Conservation (phyloP, 2,797 vertebrate genomes). For the Diglossa cyanea region DNA sequence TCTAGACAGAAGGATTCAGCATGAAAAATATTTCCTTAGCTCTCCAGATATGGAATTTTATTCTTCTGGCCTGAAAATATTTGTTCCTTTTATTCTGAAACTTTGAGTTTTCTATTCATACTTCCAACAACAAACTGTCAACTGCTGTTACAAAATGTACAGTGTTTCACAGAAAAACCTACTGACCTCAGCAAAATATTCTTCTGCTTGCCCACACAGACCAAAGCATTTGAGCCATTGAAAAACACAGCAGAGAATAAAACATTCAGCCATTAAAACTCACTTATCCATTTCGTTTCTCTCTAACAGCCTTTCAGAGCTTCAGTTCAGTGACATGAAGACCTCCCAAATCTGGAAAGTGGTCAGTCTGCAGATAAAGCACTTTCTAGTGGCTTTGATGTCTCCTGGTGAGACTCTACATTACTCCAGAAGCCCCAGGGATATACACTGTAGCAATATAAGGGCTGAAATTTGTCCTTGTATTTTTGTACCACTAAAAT, state of each 20-base stretch:
- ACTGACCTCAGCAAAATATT: slow-evolving; percentile 2
- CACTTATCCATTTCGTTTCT: neutral
- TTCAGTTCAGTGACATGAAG: neutral
- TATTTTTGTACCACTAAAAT: neutral
- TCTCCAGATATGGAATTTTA: neutral
- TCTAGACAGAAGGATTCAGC: neutral
- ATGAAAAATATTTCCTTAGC: neutral
- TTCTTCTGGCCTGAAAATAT: neutral
- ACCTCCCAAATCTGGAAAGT: neutral
- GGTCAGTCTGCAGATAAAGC: neutral
- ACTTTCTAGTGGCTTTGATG: neutral
- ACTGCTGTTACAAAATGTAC: neutral
- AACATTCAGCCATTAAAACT: neutral
- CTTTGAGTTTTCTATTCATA: neutral
- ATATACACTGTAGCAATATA: neutral
- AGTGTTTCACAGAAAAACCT: neutral
- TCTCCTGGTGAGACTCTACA: neutral
- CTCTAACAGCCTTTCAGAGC: neutral
- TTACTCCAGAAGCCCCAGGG: neutral
- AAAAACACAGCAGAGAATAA: neutral
- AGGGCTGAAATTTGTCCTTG: neutral
- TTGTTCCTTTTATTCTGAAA: neutral
- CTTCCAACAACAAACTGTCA: neutral
- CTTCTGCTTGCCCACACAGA: neutral
- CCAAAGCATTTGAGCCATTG: neutral